Evolutionary conservation across 2,888 invertebrate species (phyloP).

Genomic region (Lasioglossum figueresi): DNA sequence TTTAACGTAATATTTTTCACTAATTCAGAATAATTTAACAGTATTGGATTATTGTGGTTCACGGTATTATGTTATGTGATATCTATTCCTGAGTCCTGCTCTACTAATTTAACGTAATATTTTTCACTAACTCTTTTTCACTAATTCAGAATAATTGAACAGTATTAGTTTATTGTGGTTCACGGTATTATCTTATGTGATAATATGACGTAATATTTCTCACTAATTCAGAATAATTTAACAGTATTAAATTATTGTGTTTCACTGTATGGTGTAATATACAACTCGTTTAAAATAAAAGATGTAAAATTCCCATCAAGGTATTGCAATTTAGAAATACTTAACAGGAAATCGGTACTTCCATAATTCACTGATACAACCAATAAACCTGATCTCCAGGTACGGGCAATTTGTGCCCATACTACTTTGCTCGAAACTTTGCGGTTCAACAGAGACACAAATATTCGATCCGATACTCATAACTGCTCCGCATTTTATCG

Average conservation of each 20-base stretch:
- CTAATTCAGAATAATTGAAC: too few species aligned
- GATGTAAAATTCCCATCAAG: neutral
- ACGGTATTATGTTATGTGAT: neutral
- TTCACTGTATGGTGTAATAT: too few species aligned
- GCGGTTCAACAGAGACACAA: neutral
- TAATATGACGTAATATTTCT: too few species aligned
- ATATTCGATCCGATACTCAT: neutral
- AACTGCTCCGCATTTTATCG: neutral
- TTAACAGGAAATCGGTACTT: neutral
- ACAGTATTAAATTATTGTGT: too few species aligned
- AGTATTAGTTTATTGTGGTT: too few species aligned
- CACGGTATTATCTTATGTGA: too few species aligned
- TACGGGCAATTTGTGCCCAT: neutral
- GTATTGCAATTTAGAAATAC: neutral
- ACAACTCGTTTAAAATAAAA: neutral
- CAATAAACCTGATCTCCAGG: neutral
- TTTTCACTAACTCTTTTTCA: too few species aligned
- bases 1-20: neutral
- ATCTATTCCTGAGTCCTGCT: neutral
- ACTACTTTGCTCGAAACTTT: neutral
- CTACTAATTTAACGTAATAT: too few species aligned
- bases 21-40: neutral
- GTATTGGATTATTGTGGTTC: neutral
- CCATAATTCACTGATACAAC: neutral
- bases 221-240: too few species aligned